These are phyloP conservation scores for Diorhabda carinulata DNA, from an alignment of 1,140 invertebrate species.

Conservation along the genomic window DNA sequence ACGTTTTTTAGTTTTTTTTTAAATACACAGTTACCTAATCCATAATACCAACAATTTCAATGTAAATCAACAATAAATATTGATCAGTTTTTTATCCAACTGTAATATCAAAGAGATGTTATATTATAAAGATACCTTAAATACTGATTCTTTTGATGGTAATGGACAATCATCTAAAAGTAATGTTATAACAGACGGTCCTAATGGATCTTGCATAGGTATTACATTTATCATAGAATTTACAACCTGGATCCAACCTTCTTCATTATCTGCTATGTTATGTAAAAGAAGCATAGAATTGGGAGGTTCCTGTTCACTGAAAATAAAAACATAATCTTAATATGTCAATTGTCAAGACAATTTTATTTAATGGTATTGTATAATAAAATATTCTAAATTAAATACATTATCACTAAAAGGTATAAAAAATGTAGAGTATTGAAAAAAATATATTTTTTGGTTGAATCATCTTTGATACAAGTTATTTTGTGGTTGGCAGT, in stretches of 20 bases:
- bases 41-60: no score
- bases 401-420: no score
- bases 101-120: no score
- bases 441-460: slow-evolving; percentile 8
- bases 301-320: slow-evolving; percentile 82
- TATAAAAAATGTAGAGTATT: slow-evolving; percentile 6
- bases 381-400: no score
- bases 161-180: slow-evolving; percentile 88
- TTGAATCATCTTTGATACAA: not conserved
- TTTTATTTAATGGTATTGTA: no score
- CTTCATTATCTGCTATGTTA: slow-evolving; percentile 82
- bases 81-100: no score
- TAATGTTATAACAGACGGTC: slow-evolving; percentile 86
- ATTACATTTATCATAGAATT: slow-evolving; percentile 84
- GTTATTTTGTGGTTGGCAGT: no score
- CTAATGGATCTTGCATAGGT: slow-evolving; percentile 80
- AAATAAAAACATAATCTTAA: slow-evolving; percentile 30
- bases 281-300: slow-evolving; percentile 78
- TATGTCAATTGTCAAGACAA: not conserved
- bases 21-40: no score
- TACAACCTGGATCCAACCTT: slow-evolving; percentile 88
- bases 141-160: slow-evolving; percentile 71
- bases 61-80: no score
- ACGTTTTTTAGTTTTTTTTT: no score
- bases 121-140: slow-evolving; percentile 41